Conservation (phyloP, 2,888 invertebrate genomes). For the Protodeltote pygarga region DNA sequence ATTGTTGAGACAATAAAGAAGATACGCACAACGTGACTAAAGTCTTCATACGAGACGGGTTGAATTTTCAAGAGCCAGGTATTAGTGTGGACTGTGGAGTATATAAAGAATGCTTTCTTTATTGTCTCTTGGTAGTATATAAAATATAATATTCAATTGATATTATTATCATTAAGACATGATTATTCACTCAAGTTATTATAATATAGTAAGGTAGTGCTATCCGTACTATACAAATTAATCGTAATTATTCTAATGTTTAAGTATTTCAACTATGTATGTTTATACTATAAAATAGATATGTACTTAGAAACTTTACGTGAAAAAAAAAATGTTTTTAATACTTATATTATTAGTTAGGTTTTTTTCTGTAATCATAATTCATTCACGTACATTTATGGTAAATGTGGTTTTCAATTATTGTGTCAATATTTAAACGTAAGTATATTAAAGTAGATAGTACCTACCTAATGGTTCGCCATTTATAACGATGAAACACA, state of each 20-base stretch:
- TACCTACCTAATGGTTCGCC: constrained; percentile 74
- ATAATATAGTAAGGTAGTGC: constrained; percentile 63
- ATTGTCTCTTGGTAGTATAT: constrained; percentile 55
- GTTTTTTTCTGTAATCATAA: constrained; percentile 61
- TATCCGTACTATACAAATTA: constrained; percentile 74
- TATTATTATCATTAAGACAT: constrained; percentile 41
- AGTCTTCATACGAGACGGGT: constrained; percentile 1
- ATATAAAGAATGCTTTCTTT: constrained; percentile 46
- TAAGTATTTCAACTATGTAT: constrained; percentile 67
- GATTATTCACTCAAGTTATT: constrained; percentile 53
- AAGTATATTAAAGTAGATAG: constrained; percentile 73
- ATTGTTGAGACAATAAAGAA: constrained; percentile 57
- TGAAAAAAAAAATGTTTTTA: constrained; percentile 54
- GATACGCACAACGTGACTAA: constrained; percentile 18
- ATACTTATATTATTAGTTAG: constrained; percentile 57
- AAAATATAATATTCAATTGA: constrained; percentile 33
- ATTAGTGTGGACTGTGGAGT: constrained; percentile 10
- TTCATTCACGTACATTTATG: constrained; percentile 56
- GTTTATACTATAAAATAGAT: constrained; percentile 69
- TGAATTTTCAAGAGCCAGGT: constrained; percentile 4
- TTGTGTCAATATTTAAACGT: constrained; percentile 77
- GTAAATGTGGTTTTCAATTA: constrained; percentile 78
- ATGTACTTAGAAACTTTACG: constrained; percentile 60
- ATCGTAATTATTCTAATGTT: constrained; percentile 63
- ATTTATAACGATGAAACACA: constrained; percentile 70